Base-by-base conservation (phyloP, 2,113 vertebrate species). In the Climacteris rufus region DNA sequence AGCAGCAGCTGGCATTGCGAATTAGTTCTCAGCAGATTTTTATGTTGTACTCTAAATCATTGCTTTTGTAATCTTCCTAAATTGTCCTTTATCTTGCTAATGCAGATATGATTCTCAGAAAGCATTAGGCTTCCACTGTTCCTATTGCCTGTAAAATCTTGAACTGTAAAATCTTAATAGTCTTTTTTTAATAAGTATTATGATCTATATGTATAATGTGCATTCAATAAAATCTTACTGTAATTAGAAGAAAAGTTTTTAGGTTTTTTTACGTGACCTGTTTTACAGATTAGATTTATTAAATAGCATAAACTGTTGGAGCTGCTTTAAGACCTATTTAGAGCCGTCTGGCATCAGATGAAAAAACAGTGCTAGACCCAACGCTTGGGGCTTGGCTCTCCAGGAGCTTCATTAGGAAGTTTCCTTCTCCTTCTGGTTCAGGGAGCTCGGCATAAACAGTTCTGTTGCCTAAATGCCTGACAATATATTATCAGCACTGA, bases 41-140 rank as follows among this genome's bases (percentile, higher is more conserved):
- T 97, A 97, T 96, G 98, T 97, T 97, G 97, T 96, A 92, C 91
- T 96, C 96, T 97, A 98, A 98, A 98, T 98, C 98, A 97, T 86
- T 90, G 97, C 97, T 97, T 98, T 97, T 98, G 97, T 98, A 98
- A 98, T 98, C 97, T 97, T 96, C 97, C 98, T 97, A 98, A 98
- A 98, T 98, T 97, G 97, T 97, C 95, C 95, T 98, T 98, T 98
- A 98, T 98, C 98, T 98, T 95, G 95, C 97, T 97, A 97, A 98
- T 92, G 95, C 98, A 98, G 98, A 97, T 96, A 97, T 89, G 97
- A 97, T 98, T 97, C 97, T 97, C 94, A 45, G 96, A 97, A 96
- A 96, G 96, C 95, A 94, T 82, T 76, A 72, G 94, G 94, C 97
- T 94, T 92, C 90, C 87, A 82, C 93, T 92, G 94, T 97, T 98